Base-by-base conservation (phyloP, 2,888 invertebrate species). In the Zootermopsis nevadensis region DNA sequence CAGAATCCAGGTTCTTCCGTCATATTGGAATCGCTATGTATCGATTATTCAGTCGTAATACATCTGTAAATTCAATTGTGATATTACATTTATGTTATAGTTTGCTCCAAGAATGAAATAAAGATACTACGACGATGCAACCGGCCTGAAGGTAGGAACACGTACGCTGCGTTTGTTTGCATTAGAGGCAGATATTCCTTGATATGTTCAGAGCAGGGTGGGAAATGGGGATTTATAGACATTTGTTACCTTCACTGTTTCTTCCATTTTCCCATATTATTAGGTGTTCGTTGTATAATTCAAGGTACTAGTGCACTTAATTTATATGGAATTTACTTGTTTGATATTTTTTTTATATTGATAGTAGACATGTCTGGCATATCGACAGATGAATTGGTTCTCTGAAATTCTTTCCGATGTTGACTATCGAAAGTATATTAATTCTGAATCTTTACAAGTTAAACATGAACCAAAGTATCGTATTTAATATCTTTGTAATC, bases 1-100 rank as follows among this genome's bases (percentile, higher is more conserved):
- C 24, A 22, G 38, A 66, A 79, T 66, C 66, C 60, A 38, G 31
- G 66, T 66, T 79, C 79, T 79, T 79, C 79, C 79, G 27, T n/a
- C 66, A 19, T 15, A 79, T 3, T 12, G 79, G 66, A 60, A 79
- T 19, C 35, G 33, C n/a, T 60, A n/a, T 66, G 22, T 35, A 60
- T 24, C n/a, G n/a, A 74, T 42, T 35, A 38, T 38, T 38, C 10
- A 74, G n/a, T n/a, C n/a, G n/a, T n/a, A 74, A 19, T 69, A 2
- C 33, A 7, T 33, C 4, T 12, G 33, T 69, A 0, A 33, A 69
- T 69, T 10, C 67, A 67, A 31, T 67, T 6, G 3, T 67, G 15
- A 67, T 67, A 27, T 67, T 67, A 31, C n/a, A n/a, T 27, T 67
- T 27, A n/a, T 33, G 31, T 19, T 33, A 72, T 33, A 30, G 24